Evolutionary conservation across 1,140 invertebrate species (phyloP).

Genomic region (Drosophila sucinea): DNA sequence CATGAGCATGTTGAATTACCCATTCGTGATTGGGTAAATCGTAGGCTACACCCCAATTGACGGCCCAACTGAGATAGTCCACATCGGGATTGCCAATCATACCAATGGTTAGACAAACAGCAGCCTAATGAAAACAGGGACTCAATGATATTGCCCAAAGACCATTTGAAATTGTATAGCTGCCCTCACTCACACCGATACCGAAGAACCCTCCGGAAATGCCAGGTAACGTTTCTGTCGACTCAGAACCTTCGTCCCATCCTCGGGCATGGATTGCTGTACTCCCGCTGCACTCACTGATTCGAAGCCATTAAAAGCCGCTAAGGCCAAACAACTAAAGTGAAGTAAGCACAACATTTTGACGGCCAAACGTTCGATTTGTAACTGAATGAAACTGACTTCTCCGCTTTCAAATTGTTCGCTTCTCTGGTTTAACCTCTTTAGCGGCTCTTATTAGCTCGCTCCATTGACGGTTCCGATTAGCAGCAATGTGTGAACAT

Average conservation of each 20-base stretch:
- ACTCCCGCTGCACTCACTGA: not conserved
- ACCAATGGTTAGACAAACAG: constrained; percentile 78
- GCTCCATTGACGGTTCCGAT: constrained; percentile 55
- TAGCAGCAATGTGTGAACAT: constrained; percentile 52
- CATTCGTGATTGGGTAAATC: constrained; percentile 88
- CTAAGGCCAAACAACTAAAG: not conserved
- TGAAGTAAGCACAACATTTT: constrained; percentile 42
- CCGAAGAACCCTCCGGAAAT: constrained; percentile 83
- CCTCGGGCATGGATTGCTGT: constrained; percentile 6
- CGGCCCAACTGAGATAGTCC: constrained; percentile 76
- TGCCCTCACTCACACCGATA: constrained; percentile 71
- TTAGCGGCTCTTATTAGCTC: constrained; percentile 44
- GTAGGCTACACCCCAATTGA: constrained; percentile 90
- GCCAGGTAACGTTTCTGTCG: constrained; percentile 79
- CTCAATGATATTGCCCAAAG: not conserved
- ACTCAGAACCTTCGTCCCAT: constrained; percentile 50
- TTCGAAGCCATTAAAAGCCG: not conserved
- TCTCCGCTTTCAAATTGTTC: not conserved
- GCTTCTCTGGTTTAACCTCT: constrained; percentile 12
- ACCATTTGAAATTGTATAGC: not conserved
- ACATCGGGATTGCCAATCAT: constrained; percentile 78
- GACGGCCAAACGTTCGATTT: constrained; percentile 31
- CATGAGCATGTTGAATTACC: constrained; percentile 84
- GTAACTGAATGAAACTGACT: constrained; percentile 34
- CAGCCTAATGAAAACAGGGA: constrained; percentile 48